These are phyloP conservation scores for Limulus polyphemus DNA, from an alignment of 2,888 invertebrate species.

Conservation along the genomic window DNA sequence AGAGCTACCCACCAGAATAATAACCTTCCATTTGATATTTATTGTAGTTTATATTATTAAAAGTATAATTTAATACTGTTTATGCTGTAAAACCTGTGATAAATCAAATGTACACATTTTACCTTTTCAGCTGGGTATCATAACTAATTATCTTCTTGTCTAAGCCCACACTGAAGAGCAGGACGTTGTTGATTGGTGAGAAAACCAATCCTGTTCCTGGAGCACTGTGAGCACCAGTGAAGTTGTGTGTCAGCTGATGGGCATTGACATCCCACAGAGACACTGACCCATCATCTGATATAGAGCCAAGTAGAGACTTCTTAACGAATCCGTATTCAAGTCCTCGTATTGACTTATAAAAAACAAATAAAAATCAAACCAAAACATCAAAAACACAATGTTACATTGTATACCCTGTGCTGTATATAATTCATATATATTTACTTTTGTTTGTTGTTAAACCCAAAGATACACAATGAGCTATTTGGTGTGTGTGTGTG, in stretches of 20 bases:
- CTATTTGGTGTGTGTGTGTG: no score
- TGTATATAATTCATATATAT: no score
- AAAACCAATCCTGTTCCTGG: constrained; percentile 38
- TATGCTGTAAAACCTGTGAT: no score
- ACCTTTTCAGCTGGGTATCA: constrained; percentile 35
- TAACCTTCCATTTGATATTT: no score
- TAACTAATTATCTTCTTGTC: constrained; percentile 38
- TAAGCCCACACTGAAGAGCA: constrained; percentile 37
- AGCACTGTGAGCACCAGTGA: constrained; percentile 33
- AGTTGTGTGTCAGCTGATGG: constrained; percentile 32
- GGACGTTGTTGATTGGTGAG: constrained; percentile 38
- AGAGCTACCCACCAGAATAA: no score
- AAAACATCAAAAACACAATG: no score
- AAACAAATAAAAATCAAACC: no score
- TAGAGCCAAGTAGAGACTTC: constrained; percentile 34
- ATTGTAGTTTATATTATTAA: no score
- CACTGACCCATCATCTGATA: constrained; percentile 35
- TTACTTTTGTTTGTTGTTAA: no score
- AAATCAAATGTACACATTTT: constrained; percentile 5
- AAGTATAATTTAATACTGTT: no score
- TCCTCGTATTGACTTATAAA: constrained; percentile 32
- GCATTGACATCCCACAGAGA: constrained; percentile 36
- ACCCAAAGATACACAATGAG: no score
- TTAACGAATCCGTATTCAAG: constrained; percentile 33
- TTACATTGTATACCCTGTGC: no score